Evolutionary conservation across 2,888 invertebrate genomes (phyloP).

Genomic region (Diadegma fenestrale): DNA sequence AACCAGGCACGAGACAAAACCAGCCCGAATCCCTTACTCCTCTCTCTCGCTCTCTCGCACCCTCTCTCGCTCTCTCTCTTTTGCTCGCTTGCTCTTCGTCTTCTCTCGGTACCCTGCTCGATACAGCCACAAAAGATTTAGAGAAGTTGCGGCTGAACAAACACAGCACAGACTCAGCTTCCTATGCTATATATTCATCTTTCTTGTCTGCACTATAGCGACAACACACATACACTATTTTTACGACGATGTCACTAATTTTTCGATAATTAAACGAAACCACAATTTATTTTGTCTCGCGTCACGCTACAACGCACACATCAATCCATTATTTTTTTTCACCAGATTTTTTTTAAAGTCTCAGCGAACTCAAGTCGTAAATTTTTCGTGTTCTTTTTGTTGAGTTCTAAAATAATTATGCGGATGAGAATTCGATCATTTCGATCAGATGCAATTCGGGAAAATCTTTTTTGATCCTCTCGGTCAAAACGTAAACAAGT

Average conservation of each 20-base stretch:
- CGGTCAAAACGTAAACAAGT: neutral
- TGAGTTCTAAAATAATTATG: neutral
- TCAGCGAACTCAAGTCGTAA: neutral
- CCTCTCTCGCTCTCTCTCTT: slow-evolving; percentile 36
- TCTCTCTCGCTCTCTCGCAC: slow-evolving; percentile 34
- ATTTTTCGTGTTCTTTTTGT: neutral
- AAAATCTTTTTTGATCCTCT: no score
- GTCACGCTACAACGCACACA: neutral
- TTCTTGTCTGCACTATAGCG: slow-evolving; percentile 56
- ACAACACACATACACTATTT: slow-evolving; percentile 13
- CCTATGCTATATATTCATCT: slow-evolving; percentile 69
- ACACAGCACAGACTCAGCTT: slow-evolving; percentile 79
- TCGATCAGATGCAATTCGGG: neutral
- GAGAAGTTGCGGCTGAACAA: slow-evolving; percentile 85
- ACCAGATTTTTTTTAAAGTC: neutral
- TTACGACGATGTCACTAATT: slow-evolving; percentile 18
- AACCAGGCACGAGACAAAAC: slow-evolving; percentile 69
- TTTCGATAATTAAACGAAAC: slow-evolving; percentile 25
- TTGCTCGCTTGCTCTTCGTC: slow-evolving; percentile 15
- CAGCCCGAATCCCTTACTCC: slow-evolving; percentile 36
- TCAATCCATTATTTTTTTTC: neutral
- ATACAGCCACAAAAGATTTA: slow-evolving; percentile 83
- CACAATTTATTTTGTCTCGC: slow-evolving; percentile 1
- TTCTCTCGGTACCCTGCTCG: slow-evolving; percentile 60
- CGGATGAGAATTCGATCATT: neutral